These are phyloP conservation scores for Drosophila bunnanda DNA, from an alignment of 2,888 invertebrate genomes.

Conservation along the genomic window DNA sequence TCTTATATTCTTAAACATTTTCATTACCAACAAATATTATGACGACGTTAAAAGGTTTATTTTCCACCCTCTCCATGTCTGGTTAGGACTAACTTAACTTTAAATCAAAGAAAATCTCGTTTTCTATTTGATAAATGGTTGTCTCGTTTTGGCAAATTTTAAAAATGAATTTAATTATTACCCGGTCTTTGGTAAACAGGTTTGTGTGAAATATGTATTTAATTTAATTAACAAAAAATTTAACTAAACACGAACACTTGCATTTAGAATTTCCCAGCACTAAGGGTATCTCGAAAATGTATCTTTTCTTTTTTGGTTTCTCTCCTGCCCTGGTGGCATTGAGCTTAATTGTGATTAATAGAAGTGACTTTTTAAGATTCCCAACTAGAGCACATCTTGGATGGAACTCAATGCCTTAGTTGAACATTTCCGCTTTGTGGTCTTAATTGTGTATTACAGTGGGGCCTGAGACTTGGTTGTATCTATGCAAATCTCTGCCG, in stretches of 20 bases:
- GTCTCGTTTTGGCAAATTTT: not conserved
- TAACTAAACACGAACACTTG: not conserved
- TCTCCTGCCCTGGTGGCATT: slow-evolving; percentile 10
- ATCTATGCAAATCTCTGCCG: slow-evolving; percentile 32
- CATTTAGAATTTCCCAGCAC: not conserved
- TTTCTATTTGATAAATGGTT: too few relatives aligned
- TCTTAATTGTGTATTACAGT: slow-evolving; percentile 9
- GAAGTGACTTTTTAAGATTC: slow-evolving; percentile 34
- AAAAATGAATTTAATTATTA: too few relatives aligned
- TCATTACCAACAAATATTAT: too few relatives aligned
- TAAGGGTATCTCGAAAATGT: not conserved
- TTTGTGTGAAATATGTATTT: not conserved
- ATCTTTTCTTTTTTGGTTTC: not conserved
- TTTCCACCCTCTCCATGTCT: too few relatives aligned
- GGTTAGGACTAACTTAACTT: not conserved
- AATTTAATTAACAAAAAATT: not conserved
- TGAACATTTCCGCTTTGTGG: slow-evolving; percentile 45
- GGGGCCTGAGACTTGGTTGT: not conserved
- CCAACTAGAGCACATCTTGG: slow-evolving; percentile 13
- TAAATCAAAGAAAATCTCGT: not conserved
- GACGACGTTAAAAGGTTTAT: too few relatives aligned
- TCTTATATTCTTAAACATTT: too few relatives aligned
- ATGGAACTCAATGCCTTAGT: slow-evolving; percentile 37
- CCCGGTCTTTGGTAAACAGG: not conserved
- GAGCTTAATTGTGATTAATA: slow-evolving; percentile 63